These are phyloP conservation scores for Ormyrus nitidulus DNA, from an alignment of 2,888 invertebrate genomes.

Conservation along the genomic window DNA sequence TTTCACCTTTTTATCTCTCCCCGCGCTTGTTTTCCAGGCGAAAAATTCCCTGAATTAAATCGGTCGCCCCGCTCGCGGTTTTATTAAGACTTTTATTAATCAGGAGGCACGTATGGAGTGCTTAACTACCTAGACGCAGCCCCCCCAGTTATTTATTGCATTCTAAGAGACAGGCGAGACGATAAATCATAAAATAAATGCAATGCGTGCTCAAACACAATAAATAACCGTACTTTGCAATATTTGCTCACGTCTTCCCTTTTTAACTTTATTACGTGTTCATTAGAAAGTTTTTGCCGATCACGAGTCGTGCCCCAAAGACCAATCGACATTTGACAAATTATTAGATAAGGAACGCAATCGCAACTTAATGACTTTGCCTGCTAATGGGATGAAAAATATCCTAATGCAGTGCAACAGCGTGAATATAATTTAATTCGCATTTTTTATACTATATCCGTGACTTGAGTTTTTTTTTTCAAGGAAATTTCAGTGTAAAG, in stretches of 20 bases:
- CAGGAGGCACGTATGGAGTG: constrained; percentile 18
- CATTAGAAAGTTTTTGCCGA: constrained; percentile 53
- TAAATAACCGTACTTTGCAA: constrained; percentile 54
- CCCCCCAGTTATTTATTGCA: constrained; percentile 44
- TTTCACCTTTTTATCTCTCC: too few relatives aligned
- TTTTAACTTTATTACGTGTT: constrained; percentile 50
- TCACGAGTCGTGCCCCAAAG: constrained; percentile 7
- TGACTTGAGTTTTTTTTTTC: too few relatives aligned
- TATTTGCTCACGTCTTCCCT: constrained; percentile 51
- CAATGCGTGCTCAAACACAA: constrained; percentile 52
- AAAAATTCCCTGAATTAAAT: constrained; percentile 5
- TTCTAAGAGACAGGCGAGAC: constrained; percentile 49
- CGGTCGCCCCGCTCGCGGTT: constrained; percentile 7
- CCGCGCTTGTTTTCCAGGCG: too few relatives aligned
- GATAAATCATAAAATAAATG: constrained; percentile 55
- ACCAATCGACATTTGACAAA: constrained; percentile 51
- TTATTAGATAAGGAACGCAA: constrained; percentile 51
- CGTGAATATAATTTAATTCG: too few relatives aligned
- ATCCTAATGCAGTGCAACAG: not conserved
- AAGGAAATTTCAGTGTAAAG: too few relatives aligned
- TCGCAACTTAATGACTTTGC: constrained; percentile 48
- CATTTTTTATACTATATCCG: too few relatives aligned
- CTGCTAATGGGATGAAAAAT: constrained; percentile 45
- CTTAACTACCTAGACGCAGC: constrained; percentile 13
- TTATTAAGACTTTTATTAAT: constrained; percentile 56